Percentiles rank a stretch among this genome's conserved stretches.
Conservation (phyloP, 2,888 invertebrate genomes). For the Rhagium mordax region DNA sequence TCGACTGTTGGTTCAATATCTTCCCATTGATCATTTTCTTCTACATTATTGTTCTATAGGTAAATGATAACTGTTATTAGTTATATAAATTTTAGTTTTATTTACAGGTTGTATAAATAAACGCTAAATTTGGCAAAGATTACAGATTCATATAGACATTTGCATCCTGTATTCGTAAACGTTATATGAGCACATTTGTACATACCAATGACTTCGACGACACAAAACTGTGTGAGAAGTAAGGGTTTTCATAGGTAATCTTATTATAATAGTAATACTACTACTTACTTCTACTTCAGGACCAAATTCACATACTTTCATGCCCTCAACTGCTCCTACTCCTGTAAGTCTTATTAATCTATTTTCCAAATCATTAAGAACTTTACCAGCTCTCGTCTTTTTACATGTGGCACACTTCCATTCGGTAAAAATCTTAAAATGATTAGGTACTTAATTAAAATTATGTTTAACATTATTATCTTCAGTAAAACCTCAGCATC, state of each 20-base stretch:
- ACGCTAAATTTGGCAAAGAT: too few species aligned
- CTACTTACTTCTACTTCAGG: neutral
- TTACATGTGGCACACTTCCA: neutral
- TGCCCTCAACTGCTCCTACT: neutral
- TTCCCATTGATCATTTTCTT: neutral
- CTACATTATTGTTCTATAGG: neutral
- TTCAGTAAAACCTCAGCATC: too few species aligned
- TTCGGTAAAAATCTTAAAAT: neutral
- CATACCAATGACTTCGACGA: too few species aligned
- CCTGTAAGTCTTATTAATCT: neutral
- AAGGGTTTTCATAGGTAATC: neutral
- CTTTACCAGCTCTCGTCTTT: neutral
- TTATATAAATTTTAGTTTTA: too few species aligned
- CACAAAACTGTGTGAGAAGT: neutral
- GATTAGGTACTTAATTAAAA: neutral
- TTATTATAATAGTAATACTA: neutral
- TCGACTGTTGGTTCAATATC: neutral
- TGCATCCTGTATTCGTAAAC: too few species aligned
- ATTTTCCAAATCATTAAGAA: neutral
- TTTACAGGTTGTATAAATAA: too few species aligned
- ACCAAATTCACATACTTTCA: neutral
- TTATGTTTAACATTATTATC: neutral
- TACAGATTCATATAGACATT: too few species aligned
- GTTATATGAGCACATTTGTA: too few species aligned
- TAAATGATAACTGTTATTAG: too few species aligned